Conservation (phyloP, 2,113 vertebrate genomes). For the Cygnus atratus region DNA sequence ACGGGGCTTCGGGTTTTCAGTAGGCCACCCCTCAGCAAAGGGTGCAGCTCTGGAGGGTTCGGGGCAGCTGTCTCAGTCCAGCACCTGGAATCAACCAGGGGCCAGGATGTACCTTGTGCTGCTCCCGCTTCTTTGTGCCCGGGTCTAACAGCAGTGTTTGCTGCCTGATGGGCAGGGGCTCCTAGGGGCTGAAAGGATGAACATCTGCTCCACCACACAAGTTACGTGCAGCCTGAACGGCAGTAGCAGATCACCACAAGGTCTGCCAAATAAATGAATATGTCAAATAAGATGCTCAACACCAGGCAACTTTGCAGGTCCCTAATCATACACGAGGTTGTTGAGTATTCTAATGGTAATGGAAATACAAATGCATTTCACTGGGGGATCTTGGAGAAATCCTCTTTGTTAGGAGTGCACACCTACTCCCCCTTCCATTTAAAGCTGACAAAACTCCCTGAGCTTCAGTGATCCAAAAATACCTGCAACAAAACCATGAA, state of each 20-base stretch:
- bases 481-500: constrained; percentile 1
- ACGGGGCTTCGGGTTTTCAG: neutral
- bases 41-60: neutral
- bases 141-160: neutral
- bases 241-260: neutral
- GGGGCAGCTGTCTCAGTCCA: neutral
- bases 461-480: neutral
- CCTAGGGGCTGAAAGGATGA: neutral
- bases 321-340: neutral
- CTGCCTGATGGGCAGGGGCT: neutral
- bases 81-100: neutral
- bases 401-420: neutral
- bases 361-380: neutral
- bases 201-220: neutral
- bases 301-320: neutral
- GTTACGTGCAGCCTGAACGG: neutral
- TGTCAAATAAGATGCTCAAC: neutral
- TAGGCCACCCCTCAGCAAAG: neutral
- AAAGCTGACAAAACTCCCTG: constrained; percentile 1
- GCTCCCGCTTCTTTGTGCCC: neutral
- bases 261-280: neutral
- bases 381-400: neutral
- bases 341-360: neutral
- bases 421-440: neutral
- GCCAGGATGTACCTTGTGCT: neutral